phyloP scores from a whole-genome alignment of 2,888 invertebrate species.

The Meandrusa payeni region DNA sequence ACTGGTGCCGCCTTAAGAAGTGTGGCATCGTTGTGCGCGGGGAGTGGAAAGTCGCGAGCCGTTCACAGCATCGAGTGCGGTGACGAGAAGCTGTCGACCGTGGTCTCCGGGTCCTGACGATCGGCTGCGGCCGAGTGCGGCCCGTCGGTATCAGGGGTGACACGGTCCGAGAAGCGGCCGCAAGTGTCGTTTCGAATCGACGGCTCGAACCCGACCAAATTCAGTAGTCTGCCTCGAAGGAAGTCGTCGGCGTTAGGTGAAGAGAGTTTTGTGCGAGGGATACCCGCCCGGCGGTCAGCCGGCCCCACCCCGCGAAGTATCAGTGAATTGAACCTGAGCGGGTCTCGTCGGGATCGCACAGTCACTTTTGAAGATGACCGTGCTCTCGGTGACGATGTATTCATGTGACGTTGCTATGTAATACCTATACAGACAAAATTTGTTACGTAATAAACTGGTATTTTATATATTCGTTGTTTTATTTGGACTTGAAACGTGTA shows the following conservation, averaged over 20 bases:
- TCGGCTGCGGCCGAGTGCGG: constrained; percentile 57
- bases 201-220: constrained; percentile 68
- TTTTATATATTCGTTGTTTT: too few species aligned
- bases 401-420: constrained; percentile 84
- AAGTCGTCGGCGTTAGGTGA: constrained; percentile 55
- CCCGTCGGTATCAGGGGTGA: constrained; percentile 48
- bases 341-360: constrained; percentile 47
- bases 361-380: constrained; percentile 35
- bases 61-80: constrained; percentile 71
- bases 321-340: constrained; percentile 90
- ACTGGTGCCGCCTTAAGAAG: constrained; percentile 57
- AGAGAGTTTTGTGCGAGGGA: constrained; percentile 83
- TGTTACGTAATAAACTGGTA: constrained; percentile 65
- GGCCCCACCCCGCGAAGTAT: constrained; percentile 86
- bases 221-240: constrained; percentile 80
- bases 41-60: constrained; percentile 47
- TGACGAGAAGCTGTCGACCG: constrained; percentile 74
- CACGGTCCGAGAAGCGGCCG: constrained; percentile 41
- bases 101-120: constrained; percentile 80
- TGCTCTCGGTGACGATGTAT: constrained; percentile 84
- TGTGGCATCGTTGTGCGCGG: constrained; percentile 46
- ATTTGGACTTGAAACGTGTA: too few species aligned
- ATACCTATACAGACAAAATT: constrained; percentile 40
- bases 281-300: constrained; percentile 82
- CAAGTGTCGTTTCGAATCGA: constrained; percentile 62